Evolutionary conservation across 2,113 vertebrate species (phyloP).

Genomic region (Struthidea cinerea): DNA sequence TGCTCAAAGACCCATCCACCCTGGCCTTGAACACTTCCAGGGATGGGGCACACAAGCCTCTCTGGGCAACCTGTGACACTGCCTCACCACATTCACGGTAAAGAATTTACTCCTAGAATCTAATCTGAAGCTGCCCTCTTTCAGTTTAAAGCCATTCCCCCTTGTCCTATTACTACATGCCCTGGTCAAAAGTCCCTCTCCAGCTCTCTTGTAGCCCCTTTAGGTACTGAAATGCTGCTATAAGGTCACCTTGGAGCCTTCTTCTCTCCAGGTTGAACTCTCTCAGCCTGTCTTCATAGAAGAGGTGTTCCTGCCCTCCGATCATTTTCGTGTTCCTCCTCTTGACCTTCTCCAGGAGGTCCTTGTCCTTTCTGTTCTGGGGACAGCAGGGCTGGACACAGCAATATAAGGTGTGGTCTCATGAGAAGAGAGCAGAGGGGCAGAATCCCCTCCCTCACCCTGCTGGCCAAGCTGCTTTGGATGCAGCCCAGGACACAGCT

Average conservation of each 20-base stretch:
- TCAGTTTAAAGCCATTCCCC: neutral
- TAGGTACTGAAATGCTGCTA: neutral
- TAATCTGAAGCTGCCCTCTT: neutral
- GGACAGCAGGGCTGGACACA: neutral
- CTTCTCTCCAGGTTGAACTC: neutral
- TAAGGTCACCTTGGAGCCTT: neutral
- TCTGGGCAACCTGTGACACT: neutral
- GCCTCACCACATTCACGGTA: fast-evolving
- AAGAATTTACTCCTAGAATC: neutral
- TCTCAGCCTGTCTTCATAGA: neutral
- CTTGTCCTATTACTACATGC: no score
- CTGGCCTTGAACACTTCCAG: neutral
- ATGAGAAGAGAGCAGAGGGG: neutral
- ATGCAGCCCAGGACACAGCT: neutral
- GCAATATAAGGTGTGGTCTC: neutral
- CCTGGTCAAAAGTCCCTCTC: neutral
- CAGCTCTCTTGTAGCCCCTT: neutral
- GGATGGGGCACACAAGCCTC: neutral
- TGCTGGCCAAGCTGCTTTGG: neutral
- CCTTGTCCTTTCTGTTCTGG: neutral
- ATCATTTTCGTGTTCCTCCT: neutral
- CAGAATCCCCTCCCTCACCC: neutral
- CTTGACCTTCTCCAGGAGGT: neutral
- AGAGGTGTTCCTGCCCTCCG: neutral
- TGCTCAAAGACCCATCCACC: neutral